Evolutionary conservation across 2,113 vertebrate species (phyloP).

Genomic region (Nothobranchius furzeri): DNA sequence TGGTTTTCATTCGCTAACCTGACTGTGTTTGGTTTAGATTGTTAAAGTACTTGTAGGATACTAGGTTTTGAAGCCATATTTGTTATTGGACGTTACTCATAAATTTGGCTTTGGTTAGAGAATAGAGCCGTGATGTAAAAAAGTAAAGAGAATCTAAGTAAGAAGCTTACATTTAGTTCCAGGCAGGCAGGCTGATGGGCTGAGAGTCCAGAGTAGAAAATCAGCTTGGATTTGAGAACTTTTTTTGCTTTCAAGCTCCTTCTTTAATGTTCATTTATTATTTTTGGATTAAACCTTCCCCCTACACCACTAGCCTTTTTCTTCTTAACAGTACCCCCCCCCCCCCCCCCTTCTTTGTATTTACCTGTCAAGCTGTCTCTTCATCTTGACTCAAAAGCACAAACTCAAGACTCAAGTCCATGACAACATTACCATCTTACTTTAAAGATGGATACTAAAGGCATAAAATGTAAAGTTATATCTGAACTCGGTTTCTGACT

Average conservation of each 20-base stretch:
- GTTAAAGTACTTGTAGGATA: no score
- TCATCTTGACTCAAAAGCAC: constrained; percentile 20
- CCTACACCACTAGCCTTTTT: background rate
- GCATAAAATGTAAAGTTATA: no score
- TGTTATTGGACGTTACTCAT: background rate
- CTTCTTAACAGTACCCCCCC: background rate
- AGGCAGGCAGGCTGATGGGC: constrained; percentile 40
- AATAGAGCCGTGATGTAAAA: background rate
- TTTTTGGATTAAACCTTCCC: constrained; percentile 22
- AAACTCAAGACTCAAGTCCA: background rate
- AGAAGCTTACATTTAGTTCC: constrained; percentile 57
- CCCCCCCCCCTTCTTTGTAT: background rate
- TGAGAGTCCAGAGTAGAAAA: constrained; percentile 45
- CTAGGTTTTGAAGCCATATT: background rate
- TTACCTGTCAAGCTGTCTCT: background rate
- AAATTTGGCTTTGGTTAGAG: background rate
- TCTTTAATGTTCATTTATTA: background rate
- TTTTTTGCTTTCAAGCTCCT: constrained; percentile 4
- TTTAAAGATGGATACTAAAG: background rate
- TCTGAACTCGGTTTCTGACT: no score
- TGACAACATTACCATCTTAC: background rate
- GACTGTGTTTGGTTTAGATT: no score
- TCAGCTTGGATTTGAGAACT: constrained; percentile 24
- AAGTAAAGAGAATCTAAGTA: constrained; percentile 19
- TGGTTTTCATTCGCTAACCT: no score